phyloP scores from a whole-genome alignment of 2,888 invertebrate species.

The Ptycholaimellus sp. region DNA sequence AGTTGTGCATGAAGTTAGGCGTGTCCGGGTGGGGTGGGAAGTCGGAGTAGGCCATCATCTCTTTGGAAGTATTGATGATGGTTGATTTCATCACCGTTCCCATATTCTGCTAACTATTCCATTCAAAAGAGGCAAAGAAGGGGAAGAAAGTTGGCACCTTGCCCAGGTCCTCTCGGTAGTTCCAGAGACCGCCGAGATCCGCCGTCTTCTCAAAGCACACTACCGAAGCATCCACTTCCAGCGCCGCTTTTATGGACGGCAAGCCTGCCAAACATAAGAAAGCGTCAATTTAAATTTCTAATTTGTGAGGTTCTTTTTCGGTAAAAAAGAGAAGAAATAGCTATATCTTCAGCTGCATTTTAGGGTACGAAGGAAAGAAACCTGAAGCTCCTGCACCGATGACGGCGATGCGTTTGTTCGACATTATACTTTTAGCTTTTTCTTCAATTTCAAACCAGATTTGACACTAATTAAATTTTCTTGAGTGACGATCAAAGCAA shows the following conservation, averaged over 20 bases:
- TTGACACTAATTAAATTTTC: no score
- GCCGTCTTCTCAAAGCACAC: slow-evolving; percentile 19
- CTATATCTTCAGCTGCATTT: no score
- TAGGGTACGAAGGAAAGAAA: no score
- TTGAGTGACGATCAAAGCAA: no score
- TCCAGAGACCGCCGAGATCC: slow-evolving; percentile 22
- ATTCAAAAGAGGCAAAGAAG: neutral
- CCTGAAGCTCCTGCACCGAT: slow-evolving; percentile 20
- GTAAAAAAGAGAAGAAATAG: no score
- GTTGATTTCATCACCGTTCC: slow-evolving; percentile 27
- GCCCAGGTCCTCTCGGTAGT: slow-evolving; percentile 15
- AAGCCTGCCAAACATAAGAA: slow-evolving; percentile 16
- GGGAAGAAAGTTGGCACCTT: slow-evolving; percentile 3
- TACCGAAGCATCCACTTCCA: slow-evolving; percentile 18
- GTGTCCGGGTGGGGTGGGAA: slow-evolving; percentile 17
- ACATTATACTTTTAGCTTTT: no score
- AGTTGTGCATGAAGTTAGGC: slow-evolving; percentile 19
- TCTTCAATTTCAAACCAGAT: no score
- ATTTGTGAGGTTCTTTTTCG: no score
- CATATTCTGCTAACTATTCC: slow-evolving; percentile 6
- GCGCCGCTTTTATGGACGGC: slow-evolving; percentile 19
- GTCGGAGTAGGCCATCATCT: slow-evolving; percentile 27
- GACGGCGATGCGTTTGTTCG: slow-evolving; percentile 16
- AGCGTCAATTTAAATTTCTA: no score
- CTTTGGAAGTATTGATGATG: slow-evolving; percentile 29